Evolutionary conservation across 2,888 invertebrate species (phyloP).

Genomic region (Apoda limacodes): DNA sequence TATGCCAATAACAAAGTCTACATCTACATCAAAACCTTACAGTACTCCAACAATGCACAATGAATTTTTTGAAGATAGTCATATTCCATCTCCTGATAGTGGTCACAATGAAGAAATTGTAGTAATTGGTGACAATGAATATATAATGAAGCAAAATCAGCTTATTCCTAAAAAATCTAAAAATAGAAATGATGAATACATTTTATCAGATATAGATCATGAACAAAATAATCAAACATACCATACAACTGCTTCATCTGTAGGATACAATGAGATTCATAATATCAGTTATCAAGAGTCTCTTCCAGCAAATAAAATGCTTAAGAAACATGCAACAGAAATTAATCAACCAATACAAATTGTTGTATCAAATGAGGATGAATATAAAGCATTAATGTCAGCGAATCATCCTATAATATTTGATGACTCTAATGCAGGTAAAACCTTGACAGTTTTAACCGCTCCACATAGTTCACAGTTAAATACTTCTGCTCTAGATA

Average conservation of each 20-base stretch:
- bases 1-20: slow-evolving; percentile 23
- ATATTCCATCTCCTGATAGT: slow-evolving; percentile 20
- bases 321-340: slow-evolving; percentile 37
- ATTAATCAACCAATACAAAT: slow-evolving; percentile 55
- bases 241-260: slow-evolving; percentile 30
- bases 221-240: slow-evolving; percentile 30
- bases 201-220: slow-evolving; percentile 33
- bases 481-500: slow-evolving; percentile 39
- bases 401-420: slow-evolving; percentile 57
- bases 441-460: slow-evolving; percentile 49
- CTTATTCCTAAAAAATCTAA: slow-evolving; percentile 37
- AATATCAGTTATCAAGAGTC: slow-evolving; percentile 27
- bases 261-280: slow-evolving; percentile 34
- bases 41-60: slow-evolving; percentile 23
- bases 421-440: slow-evolving; percentile 44
- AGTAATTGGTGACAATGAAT: slow-evolving; percentile 71
- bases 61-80: slow-evolving; percentile 34
- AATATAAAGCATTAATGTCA: slow-evolving; percentile 56
- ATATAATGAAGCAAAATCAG: slow-evolving; percentile 55
- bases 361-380: slow-evolving; percentile 62
- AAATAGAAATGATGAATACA: slow-evolving; percentile 28
- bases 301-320: too few species aligned
- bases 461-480: slow-evolving; percentile 34
- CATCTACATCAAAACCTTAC: slow-evolving; percentile 23
- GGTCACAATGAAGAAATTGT: slow-evolving; percentile 43